Conservation (phyloP, 2,797 vertebrate species). For the Myoxocephalus aenaeus region DNA sequence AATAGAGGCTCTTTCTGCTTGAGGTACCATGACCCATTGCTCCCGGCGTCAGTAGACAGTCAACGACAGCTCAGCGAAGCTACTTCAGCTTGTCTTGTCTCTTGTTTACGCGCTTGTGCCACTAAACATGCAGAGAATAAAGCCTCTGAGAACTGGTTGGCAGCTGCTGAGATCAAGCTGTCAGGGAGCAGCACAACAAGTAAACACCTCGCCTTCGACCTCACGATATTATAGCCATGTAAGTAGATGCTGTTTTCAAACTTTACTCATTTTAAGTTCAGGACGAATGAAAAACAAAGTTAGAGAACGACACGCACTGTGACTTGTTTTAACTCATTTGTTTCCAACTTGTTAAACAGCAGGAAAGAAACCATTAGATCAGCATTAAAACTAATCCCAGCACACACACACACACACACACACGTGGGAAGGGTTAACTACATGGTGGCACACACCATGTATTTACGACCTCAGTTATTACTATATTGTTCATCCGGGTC, state of each 20-base stretch:
- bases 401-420: not conserved
- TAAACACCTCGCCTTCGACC: not conserved
- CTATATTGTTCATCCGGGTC: not conserved
- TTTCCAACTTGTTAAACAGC: not conserved
- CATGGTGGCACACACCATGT: too few relatives aligned
- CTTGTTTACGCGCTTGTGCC: slow-evolving; percentile 7
- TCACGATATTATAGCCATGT: slow-evolving; percentile 72
- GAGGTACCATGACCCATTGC: slow-evolving; percentile 19
- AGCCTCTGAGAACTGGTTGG: slow-evolving; percentile 62
- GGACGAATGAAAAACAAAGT: not conserved
- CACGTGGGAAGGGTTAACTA: too few relatives aligned
- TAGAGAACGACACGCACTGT: not conserved
- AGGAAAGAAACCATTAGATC: not conserved
- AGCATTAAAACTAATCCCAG: not conserved
- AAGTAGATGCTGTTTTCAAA: slow-evolving; percentile 59
- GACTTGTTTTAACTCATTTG: not conserved
- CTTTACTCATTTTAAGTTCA: not conserved
- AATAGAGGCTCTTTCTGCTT: not conserved
- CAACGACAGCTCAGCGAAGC: slow-evolving; percentile 1
- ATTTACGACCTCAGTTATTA: slow-evolving; percentile 9
- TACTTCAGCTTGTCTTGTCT: not conserved
- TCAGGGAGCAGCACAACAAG: slow-evolving; percentile 57
- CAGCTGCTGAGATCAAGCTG: slow-evolving; percentile 65
- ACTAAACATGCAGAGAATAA: slow-evolving; percentile 68
- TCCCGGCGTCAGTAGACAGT: not conserved